phyloP scores from a whole-genome alignment of 2,888 invertebrate genomes.

The Hetaerina titia region DNA sequence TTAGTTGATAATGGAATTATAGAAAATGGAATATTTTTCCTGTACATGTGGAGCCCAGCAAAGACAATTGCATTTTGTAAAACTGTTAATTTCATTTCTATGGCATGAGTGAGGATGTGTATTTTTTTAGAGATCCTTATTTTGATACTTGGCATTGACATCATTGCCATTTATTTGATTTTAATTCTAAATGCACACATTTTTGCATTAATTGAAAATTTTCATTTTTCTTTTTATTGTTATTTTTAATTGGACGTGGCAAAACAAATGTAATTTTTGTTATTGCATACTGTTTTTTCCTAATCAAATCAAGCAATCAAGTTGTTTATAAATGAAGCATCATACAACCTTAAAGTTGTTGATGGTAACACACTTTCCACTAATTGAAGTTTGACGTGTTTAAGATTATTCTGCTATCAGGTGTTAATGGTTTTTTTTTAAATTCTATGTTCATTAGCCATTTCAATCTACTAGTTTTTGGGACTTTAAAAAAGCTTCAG shows the following conservation, averaged over 20 bases:
- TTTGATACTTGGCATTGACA: conserved; percentile 7
- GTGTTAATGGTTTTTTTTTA: background rate
- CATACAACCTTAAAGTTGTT: background rate
- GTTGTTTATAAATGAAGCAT: background rate
- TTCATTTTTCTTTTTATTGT: background rate
- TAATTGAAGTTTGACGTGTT: background rate
- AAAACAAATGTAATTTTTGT: background rate
- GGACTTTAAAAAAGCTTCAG: background rate
- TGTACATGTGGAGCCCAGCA: background rate
- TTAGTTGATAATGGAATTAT: background rate
- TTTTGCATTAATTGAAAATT: background rate
- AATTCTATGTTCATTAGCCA: background rate
- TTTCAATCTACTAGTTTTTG: background rate
- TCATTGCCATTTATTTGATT: background rate
- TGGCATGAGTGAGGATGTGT: background rate
- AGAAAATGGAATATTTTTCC: conserved; percentile 31
- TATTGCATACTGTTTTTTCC: background rate
- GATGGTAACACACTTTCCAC: background rate
- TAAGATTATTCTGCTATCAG: background rate
- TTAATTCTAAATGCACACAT: background rate
- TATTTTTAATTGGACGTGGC: background rate
- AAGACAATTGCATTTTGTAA: conserved; percentile 3
- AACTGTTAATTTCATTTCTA: background rate
- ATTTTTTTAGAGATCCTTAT: conserved; percentile 12
- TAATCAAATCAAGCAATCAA: background rate